Conservation (phyloP, 2,888 invertebrate genomes). For the Bruchidius siliquastri region DNA sequence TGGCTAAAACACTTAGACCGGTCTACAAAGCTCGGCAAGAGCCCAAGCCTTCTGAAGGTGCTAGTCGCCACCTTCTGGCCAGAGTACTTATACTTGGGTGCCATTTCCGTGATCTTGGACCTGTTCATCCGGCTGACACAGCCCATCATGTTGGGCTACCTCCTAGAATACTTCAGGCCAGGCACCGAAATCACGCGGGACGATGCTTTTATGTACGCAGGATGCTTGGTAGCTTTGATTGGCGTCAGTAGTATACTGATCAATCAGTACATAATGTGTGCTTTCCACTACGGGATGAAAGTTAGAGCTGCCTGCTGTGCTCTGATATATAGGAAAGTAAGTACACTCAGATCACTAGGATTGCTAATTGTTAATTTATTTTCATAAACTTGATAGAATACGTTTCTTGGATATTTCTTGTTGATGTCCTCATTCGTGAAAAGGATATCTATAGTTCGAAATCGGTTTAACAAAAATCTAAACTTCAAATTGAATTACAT, state of each 20-base stretch:
- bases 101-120: conserved; percentile 58
- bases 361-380: no score
- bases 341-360: conserved; percentile 19
- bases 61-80: conserved; percentile 65
- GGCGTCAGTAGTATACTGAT: conserved; percentile 56
- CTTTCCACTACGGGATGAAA: conserved; percentile 75
- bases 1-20: conserved; percentile 62
- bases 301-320: conserved; percentile 78
- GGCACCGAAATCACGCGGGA: conserved; percentile 49
- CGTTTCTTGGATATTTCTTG: no score
- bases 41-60: conserved; percentile 61
- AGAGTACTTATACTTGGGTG: conserved; percentile 59
- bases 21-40: conserved; percentile 53
- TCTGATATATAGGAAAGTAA: conserved; percentile 80
- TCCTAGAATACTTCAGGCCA: conserved; percentile 62
- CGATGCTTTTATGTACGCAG: conserved; percentile 57
- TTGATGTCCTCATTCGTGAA: no score
- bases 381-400: no score
- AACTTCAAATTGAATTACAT: no score
- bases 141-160: conserved; percentile 61
- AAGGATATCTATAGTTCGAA: no score
- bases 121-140: conserved; percentile 58
- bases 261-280: conserved; percentile 63
- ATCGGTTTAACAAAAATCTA: no score
- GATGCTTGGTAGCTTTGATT: conserved; percentile 54